Evolutionary conservation across 2,113 vertebrate species (phyloP).

Genomic region (Phalacrocorax aristotelis): DNA sequence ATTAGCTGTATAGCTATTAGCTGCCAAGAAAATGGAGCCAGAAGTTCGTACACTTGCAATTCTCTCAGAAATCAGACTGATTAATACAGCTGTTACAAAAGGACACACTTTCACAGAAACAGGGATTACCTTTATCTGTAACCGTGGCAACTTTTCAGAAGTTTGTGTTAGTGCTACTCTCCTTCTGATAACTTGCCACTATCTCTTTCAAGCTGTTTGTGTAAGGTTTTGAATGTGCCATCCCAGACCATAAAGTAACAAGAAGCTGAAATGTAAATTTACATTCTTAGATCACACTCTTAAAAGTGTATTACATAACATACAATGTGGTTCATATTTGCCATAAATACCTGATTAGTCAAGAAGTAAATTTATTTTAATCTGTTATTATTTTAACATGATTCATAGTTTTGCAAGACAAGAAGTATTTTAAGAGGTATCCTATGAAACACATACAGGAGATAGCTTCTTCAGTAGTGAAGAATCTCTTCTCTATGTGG

Average conservation of each 20-base stretch:
- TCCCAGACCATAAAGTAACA: background rate
- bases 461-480: background rate
- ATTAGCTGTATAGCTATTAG: background rate
- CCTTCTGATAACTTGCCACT: slow-evolving; percentile 31
- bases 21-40: slow-evolving; percentile 1
- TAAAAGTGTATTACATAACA: background rate
- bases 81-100: slow-evolving; percentile 54
- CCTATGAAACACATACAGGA: background rate
- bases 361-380: background rate
- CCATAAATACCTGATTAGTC: slow-evolving; percentile 14
- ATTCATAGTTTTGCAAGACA: background rate
- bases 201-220: slow-evolving; percentile 36
- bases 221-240: background rate
- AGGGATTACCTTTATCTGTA: slow-evolving; percentile 62
- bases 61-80: slow-evolving; percentile 23
- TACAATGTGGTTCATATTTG: background rate
- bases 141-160: slow-evolving; percentile 63
- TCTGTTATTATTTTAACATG: background rate
- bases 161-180: slow-evolving; percentile 41
- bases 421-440: background rate
- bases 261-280: background rate
- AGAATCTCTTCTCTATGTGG: background rate
- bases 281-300: background rate
- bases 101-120: slow-evolving; percentile 37
- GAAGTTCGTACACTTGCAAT: slow-evolving; percentile 2